phyloP scores from a whole-genome alignment of 2,888 invertebrate genomes.

The Herminia tarsipennalis region DNA sequence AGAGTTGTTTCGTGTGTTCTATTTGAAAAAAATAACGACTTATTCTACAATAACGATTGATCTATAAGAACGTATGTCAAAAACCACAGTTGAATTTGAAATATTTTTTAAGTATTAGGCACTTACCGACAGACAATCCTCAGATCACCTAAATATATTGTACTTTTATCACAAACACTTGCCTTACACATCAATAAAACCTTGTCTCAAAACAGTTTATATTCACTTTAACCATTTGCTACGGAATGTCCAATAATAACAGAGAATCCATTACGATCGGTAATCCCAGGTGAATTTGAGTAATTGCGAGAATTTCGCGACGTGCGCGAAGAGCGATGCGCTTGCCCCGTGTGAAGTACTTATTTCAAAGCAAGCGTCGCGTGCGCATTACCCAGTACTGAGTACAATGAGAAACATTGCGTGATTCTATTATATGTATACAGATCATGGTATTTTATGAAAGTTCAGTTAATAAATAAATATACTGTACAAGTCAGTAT shows the following conservation, averaged over 20 bases:
- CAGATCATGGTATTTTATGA: conserved; percentile 66
- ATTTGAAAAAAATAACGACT: too few species aligned
- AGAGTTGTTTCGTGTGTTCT: too few species aligned
- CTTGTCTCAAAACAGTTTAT: background rate
- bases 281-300: conserved; percentile 9
- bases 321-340: conserved; percentile 53
- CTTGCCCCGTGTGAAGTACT: conserved; percentile 50
- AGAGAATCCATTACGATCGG: conserved; percentile 6
- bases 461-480: conserved; percentile 49
- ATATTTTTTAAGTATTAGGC: background rate
- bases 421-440: conserved; percentile 37
- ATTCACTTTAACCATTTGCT: background rate
- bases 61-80: too few species aligned
- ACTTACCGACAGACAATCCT: conserved; percentile 13
- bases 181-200: background rate
- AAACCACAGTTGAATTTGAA: background rate
- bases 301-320: conserved; percentile 43
- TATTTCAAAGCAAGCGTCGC: conserved; percentile 28
- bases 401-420: conserved; percentile 39
- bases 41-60: too few species aligned
- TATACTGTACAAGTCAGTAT: conserved; percentile 36
- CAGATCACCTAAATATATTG: background rate
- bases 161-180: conserved; percentile 7
- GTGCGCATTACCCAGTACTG: conserved; percentile 41
- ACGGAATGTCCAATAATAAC: conserved; percentile 1